Conservation (phyloP, 1,140 invertebrate species). For the Euwallacea similis region DNA sequence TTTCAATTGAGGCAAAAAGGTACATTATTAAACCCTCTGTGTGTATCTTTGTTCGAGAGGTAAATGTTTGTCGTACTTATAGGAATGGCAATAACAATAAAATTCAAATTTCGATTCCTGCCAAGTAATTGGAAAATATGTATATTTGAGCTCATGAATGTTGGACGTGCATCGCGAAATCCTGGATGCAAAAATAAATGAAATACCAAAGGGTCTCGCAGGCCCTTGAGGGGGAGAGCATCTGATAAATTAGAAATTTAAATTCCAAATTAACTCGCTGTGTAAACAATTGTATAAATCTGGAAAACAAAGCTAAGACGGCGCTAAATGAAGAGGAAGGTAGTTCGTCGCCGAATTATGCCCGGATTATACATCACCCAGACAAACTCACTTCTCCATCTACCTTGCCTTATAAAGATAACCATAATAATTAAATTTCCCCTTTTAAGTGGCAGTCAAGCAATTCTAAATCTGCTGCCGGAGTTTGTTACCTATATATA, state of each 20-base stretch:
- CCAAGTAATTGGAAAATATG: conserved; percentile 2
- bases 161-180: neutral
- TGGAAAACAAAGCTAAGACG: conserved; percentile 52
- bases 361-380: conserved; percentile 50
- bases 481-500: conserved; percentile 46
- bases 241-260: conserved; percentile 54
- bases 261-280: conserved; percentile 54
- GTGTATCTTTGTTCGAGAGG: conserved; percentile 11
- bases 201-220: conserved; percentile 9
- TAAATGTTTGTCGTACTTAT: conserved; percentile 16
- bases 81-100: conserved; percentile 13
- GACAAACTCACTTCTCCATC: conserved; percentile 44
- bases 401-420: conserved; percentile 54
- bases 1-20: conserved; percentile 15
- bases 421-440: conserved; percentile 54
- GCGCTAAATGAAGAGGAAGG: conserved; percentile 51
- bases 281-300: conserved; percentile 55
- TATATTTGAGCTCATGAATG: neutral
- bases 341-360: conserved; percentile 48
- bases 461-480: conserved; percentile 31
- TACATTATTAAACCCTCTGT: conserved; percentile 12
- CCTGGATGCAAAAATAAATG: conserved; percentile 11
- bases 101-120: conserved; percentile 5
- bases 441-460: conserved; percentile 41
- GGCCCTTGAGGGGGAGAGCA: conserved; percentile 26